Evolutionary conservation across 2,888 invertebrate genomes (phyloP), one percentile per base, ranked within the genome.

Genomic region (Schizaphis graminum): DNA sequence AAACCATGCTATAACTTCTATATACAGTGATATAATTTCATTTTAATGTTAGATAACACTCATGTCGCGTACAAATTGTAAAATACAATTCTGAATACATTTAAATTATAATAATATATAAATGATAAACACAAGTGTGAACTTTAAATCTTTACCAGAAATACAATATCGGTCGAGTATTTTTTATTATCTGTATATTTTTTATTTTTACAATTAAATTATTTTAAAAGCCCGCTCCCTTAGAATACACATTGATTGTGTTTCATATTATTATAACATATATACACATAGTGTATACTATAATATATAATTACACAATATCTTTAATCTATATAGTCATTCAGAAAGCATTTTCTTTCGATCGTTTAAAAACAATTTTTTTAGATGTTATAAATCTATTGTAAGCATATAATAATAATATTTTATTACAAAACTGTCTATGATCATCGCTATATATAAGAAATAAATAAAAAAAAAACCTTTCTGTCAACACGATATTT

Each of bases 341-440:
- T 93, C 21, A 53, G 16, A 53, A 49, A 53, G 13, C 53, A 53
- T 21, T 21, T 53, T 16, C 16, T 13, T 21, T 53, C 16, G 16
- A 53, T 53, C 53, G 16, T 53, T 53, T 53, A 53, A 1, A 53
- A 13, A 67, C 35, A 61, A 2, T 35, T 67, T 87, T 61, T 41
- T 91, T 35, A 87, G 67, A 87, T 67, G 41, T 67, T 92, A 92
- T 92, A 92, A 92, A 87, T 92, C 16, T 24, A 91, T 49, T 35
- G 67, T 49, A 53, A 67, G 67, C 41, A 16, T 21, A 41, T 87
- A 61, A 92, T 86, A 44, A 35, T 93, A 84, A 85, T 90, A 85
- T 90, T 89, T 84, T 61, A 90, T 93, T 90, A 57, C 90, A 57
- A 86, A 93, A 90, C 28, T 11, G 93, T 89, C 67, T 88, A 44